phyloP scores from a whole-genome alignment of 1,140 invertebrate genomes.

The Ips typographus region DNA sequence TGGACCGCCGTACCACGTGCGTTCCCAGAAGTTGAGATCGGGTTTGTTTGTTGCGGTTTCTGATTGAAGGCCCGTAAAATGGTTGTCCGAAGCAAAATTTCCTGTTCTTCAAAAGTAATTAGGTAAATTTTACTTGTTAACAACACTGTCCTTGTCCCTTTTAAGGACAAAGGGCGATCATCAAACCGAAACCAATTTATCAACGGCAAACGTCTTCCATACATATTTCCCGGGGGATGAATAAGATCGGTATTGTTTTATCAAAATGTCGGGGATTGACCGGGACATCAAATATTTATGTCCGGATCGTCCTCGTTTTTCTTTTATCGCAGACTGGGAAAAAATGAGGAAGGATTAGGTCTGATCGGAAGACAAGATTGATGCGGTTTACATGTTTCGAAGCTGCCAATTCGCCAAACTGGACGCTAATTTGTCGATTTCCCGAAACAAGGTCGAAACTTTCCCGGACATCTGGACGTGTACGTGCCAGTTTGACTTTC shows the following conservation, averaged over 20 bases:
- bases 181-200: too few species aligned
- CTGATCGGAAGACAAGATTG: slow-evolving; percentile 8
- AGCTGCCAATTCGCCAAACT: too few species aligned
- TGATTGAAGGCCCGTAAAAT: too few species aligned
- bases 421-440: background rate
- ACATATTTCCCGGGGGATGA: slow-evolving; percentile 37
- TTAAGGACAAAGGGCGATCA: too few species aligned
- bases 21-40: background rate
- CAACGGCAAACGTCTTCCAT: slow-evolving; percentile 3
- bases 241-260: slow-evolving; percentile 37
- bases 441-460: background rate
- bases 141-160: too few species aligned
- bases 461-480: too few species aligned
- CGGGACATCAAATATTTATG: slow-evolving; percentile 27
- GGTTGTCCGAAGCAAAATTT: too few species aligned
- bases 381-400: background rate
- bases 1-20: slow-evolving; percentile 24
- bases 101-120: too few species aligned
- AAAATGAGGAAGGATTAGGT: slow-evolving; percentile 18
- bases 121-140: too few species aligned
- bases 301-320: slow-evolving; percentile 1
- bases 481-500: too few species aligned
- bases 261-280: slow-evolving; percentile 40
- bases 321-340: background rate
- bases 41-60: too few species aligned